These are phyloP conservation scores for Sipha maydis DNA, from an alignment of 2,888 invertebrate genomes.

Conservation along the genomic window DNA sequence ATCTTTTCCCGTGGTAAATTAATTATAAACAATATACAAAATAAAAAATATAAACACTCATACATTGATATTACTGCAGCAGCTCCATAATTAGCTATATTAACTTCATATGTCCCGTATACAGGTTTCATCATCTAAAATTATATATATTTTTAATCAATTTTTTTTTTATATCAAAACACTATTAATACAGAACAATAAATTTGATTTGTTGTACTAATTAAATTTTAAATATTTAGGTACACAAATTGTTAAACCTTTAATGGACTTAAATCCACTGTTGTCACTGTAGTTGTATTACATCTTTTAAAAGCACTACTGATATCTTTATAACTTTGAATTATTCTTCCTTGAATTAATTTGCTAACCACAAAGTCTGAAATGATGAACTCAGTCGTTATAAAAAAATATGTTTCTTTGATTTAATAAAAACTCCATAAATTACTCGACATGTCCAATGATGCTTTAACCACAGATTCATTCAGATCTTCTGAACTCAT, in stretches of 20 bases:
- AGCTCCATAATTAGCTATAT: constrained; percentile 64
- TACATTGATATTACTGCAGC: constrained; percentile 65
- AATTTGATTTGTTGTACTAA: neutral
- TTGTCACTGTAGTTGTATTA: neutral
- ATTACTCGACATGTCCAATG: constrained; percentile 52
- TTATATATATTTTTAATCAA: neutral
- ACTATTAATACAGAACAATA: neutral
- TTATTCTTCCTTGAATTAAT: constrained; percentile 24
- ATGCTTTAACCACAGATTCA: neutral
- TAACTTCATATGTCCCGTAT: constrained; percentile 63
- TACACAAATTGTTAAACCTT: neutral
- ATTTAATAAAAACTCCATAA: neutral
- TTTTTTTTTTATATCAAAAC: neutral
- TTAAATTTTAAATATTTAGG: neutral
- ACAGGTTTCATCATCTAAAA: constrained; percentile 62
- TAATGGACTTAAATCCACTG: neutral
- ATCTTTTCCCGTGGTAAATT: neutral
- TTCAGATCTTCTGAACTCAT: constrained; percentile 26
- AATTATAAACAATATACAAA: neutral
- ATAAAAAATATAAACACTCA: constrained; percentile 54
- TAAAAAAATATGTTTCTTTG: neutral
- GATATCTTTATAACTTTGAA: constrained; percentile 14
- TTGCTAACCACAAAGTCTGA: constrained; percentile 45
- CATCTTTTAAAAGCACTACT: neutral
- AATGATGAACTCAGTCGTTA: constrained; percentile 8